Evolutionary conservation across 1,140 invertebrate species (phyloP).

Genomic region (Cydia splendana): DNA sequence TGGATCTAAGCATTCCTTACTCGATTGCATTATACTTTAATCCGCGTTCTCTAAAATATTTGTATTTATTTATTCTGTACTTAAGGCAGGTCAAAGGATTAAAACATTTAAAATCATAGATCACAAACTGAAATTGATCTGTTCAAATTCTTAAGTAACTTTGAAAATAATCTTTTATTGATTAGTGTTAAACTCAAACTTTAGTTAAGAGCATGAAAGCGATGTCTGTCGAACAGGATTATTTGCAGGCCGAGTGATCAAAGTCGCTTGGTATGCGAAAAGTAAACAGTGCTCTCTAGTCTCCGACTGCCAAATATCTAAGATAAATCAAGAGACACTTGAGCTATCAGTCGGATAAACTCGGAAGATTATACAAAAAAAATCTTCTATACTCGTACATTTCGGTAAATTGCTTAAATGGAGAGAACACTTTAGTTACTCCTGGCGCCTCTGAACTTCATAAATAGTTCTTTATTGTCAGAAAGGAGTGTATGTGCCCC

Average conservation of each 20-base stretch:
- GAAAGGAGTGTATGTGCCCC: too few relatives aligned
- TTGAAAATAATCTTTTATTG: not conserved
- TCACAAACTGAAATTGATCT: too few relatives aligned
- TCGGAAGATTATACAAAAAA: not conserved
- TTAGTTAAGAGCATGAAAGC: not conserved
- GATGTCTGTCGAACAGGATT: conserved; percentile 18
- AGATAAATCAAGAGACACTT: not conserved
- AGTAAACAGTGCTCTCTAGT: conserved; percentile 17
- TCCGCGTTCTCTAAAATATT: too few relatives aligned
- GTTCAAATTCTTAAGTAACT: not conserved
- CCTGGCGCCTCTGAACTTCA: too few relatives aligned
- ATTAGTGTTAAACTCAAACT: not conserved
- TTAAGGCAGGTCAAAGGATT: too few relatives aligned
- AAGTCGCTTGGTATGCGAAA: conserved; percentile 21
- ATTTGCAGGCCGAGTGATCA: conserved; percentile 15
- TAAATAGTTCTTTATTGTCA: too few relatives aligned
- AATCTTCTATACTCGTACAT: not conserved
- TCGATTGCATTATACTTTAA: too few relatives aligned
- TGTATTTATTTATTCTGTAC: too few relatives aligned
- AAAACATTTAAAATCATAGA: too few relatives aligned
- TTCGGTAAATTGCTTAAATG: not conserved
- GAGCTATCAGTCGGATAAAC: not conserved
- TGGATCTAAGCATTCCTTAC: too few relatives aligned
- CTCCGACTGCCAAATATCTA: not conserved
- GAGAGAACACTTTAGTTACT: too few relatives aligned